Evolutionary conservation across 2,113 vertebrate species (phyloP).

Genomic region (Miniopterus natalensis): DNA sequence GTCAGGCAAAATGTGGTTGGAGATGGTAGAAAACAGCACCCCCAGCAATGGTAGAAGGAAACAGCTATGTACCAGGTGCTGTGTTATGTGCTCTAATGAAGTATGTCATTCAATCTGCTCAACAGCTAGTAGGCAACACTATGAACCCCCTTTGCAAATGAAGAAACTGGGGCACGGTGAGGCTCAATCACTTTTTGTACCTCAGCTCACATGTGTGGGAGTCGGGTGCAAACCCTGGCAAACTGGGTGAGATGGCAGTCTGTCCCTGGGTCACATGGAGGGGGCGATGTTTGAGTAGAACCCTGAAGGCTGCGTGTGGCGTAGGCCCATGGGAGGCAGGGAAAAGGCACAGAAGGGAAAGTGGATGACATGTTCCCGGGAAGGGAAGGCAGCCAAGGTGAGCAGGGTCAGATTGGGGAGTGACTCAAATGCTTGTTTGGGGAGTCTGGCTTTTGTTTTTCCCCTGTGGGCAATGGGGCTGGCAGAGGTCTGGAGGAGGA

Average conservation of each 20-base stretch:
- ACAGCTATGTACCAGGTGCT: no score
- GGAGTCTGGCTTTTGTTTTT: neutral
- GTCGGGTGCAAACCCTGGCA: neutral
- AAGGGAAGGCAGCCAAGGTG: neutral
- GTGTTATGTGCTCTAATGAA: neutral
- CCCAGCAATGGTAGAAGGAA: accelerated
- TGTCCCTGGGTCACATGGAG: neutral
- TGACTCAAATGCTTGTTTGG: neutral
- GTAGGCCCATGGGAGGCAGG: neutral
- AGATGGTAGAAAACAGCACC: neutral
- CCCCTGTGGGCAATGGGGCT: neutral
- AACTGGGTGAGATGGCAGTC: neutral
- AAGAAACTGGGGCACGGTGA: neutral
- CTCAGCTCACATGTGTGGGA: neutral
- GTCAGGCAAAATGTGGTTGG: neutral
- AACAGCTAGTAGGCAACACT: accelerated
- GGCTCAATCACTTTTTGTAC: neutral
- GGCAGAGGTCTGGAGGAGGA: neutral
- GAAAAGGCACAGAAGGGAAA: neutral
- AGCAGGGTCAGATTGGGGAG: neutral
- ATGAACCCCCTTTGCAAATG: neutral
- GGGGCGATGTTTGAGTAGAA: neutral
- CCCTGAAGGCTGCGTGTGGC: neutral
- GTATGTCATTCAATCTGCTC: neutral
- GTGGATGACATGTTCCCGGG: neutral